These are phyloP conservation scores for Azorinus chamasolen DNA, from an alignment of 2,888 invertebrate genomes.

Conservation along the genomic window DNA sequence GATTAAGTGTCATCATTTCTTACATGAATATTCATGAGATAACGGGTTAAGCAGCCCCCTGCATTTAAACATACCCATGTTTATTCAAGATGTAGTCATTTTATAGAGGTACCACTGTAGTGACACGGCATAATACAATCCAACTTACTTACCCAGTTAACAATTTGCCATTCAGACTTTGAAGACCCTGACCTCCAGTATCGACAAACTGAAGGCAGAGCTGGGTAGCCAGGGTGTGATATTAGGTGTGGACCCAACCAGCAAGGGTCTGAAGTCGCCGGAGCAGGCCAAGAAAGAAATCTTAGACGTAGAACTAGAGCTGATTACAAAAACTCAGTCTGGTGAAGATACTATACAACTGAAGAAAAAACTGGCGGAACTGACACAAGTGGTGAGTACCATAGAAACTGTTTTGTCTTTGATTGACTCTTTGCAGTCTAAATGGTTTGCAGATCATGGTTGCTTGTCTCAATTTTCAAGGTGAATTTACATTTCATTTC, in stretches of 20 bases:
- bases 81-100: no score
- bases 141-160: no score
- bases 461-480: no score
- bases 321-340: slow-evolving; percentile 95
- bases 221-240: slow-evolving; percentile 45
- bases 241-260: slow-evolving; percentile 8
- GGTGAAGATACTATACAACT: slow-evolving; percentile 94
- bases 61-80: no score
- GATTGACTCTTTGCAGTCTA: no score
- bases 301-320: slow-evolving; percentile 95
- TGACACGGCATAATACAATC: no score
- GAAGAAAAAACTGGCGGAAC: slow-evolving; percentile 92
- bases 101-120: no score
- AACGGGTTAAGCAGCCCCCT: no score
- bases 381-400: slow-evolving; percentile 87
- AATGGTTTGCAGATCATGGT: no score
- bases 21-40: no score
- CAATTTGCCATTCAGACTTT: slow-evolving; percentile 89
- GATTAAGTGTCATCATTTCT: no score
- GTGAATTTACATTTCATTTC: no score
- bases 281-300: slow-evolving; percentile 92
- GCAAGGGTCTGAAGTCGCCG: slow-evolving; percentile 57
- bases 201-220: slow-evolving; percentile 90
- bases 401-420: neutral
- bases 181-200: slow-evolving; percentile 93